Evolutionary conservation across 2,113 vertebrate species (phyloP).

Genomic region (Mesoclemmys tuberculata): DNA sequence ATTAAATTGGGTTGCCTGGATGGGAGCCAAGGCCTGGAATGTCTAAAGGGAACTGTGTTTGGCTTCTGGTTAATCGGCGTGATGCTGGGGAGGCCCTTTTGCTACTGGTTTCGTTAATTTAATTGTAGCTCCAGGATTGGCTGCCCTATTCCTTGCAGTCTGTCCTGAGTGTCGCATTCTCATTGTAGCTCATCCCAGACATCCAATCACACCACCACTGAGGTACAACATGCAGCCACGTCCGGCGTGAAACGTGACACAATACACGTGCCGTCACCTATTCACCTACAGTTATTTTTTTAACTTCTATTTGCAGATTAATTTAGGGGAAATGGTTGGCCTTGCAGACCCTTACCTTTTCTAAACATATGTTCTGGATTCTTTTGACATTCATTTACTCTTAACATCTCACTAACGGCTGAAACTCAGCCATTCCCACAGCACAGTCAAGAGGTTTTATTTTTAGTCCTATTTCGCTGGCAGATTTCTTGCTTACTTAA

Average conservation of each 20-base stretch:
- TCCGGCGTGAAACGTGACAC: not conserved
- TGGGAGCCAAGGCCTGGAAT: not conserved
- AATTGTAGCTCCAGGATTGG: not conserved
- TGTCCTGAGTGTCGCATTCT: not conserved
- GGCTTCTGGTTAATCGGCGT: not conserved
- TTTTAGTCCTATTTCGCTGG: not conserved
- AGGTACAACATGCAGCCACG: not conserved
- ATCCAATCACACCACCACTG: no score
- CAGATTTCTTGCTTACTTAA: not conserved
- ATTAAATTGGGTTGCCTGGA: not conserved
- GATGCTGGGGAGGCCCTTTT: not conserved
- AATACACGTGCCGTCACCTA: not conserved
- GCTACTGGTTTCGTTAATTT: not conserved
- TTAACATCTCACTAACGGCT: not conserved
- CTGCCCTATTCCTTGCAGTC: not conserved
- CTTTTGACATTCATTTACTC: not conserved
- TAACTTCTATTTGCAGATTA: not conserved
- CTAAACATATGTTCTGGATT: fast-evolving
- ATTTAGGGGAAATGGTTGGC: fast-evolving
- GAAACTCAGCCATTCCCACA: not conserved
- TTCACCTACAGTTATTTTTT: not conserved
- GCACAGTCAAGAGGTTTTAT: not conserved
- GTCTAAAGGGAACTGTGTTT: not conserved
- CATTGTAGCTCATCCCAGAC: not conserved
- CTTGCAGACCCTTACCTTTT: not conserved